Percentiles rank a stretch among this genome's conserved stretches.
Evolutionary conservation across 23 tunicate species (phyloP).

Genomic region (Botrylloides violaceus): DNA sequence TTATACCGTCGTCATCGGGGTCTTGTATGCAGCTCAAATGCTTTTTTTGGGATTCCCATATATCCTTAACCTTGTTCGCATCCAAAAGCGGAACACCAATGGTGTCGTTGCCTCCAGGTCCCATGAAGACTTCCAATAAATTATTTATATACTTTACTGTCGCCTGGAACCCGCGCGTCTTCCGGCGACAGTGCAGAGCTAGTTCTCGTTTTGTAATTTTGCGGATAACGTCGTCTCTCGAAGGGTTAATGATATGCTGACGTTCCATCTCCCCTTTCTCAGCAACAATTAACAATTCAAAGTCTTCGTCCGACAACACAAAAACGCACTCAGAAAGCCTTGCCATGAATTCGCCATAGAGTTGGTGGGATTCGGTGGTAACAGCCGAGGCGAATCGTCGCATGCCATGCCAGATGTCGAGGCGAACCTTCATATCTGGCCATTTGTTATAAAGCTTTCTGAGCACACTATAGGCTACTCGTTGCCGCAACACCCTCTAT

Average conservation of each 20-base stretch:
- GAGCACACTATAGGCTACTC: background rate
- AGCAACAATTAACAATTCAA: background rate
- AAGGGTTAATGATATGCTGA: background rate
- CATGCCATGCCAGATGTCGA: slow-evolving; percentile 42
- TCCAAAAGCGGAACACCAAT: background rate
- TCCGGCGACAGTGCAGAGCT: slow-evolving; percentile 16
- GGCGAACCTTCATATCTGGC: background rate
- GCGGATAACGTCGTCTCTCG: background rate
- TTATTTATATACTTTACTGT: background rate
- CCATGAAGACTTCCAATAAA: background rate
- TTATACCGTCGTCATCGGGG: background rate
- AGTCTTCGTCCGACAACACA: slow-evolving; percentile 23
- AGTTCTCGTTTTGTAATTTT: slow-evolving; percentile 9
- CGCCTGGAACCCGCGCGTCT: slow-evolving; percentile 1
- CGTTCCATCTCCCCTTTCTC: background rate
- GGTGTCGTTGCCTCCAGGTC: background rate
- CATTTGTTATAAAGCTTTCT: background rate
- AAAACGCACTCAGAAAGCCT: slow-evolving; percentile 22
- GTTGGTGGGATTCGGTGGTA: slow-evolving; percentile 22
- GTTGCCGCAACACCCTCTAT: slow-evolving; percentile 19
- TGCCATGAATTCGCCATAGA: slow-evolving; percentile 19
- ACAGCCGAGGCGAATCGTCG: slow-evolving; percentile 11
- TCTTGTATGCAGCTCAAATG: slow-evolving; percentile 42
- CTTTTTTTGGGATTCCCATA: slow-evolving; percentile 25
- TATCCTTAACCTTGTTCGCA: background rate